Conservation (phyloP, 2,113 vertebrate species). For the Vicugna pacos region DNA sequence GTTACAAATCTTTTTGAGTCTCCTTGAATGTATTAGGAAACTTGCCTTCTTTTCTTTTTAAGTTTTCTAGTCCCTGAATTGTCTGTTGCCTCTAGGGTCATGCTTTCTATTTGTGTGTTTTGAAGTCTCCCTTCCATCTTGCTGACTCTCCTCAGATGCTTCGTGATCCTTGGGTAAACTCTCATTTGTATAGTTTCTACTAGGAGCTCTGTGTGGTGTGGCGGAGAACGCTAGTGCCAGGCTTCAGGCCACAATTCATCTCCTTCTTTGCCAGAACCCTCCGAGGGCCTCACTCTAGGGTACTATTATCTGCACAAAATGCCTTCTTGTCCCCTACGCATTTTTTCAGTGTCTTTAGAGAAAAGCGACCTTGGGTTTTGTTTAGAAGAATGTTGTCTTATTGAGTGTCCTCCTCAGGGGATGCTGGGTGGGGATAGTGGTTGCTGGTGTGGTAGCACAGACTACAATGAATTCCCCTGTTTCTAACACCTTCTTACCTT, state of each 20-base stretch:
- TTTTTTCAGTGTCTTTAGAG: background rate
- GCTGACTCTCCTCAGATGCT: background rate
- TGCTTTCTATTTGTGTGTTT: background rate
- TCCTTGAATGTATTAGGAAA: background rate
- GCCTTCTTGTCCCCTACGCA: background rate
- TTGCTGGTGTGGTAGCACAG: background rate
- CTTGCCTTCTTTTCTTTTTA: background rate
- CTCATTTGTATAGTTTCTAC: background rate
- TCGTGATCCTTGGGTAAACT: background rate
- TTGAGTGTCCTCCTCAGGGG: background rate
- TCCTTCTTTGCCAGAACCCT: background rate
- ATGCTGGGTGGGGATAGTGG: fast-evolving
- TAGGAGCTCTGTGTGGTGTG: background rate
- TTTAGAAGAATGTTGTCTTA: background rate
- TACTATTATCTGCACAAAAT: background rate
- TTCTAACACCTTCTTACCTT: background rate
- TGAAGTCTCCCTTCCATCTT: background rate
- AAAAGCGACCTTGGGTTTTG: background rate
- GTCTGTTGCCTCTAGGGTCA: background rate
- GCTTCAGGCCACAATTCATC: background rate
- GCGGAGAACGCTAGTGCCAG: background rate
- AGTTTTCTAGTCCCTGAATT: background rate
- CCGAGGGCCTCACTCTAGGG: background rate
- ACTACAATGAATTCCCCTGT: background rate
- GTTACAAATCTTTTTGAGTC: background rate